These are phyloP conservation scores for Xylota sylvarum DNA, from an alignment of 2,888 invertebrate species.

Conservation along the genomic window DNA sequence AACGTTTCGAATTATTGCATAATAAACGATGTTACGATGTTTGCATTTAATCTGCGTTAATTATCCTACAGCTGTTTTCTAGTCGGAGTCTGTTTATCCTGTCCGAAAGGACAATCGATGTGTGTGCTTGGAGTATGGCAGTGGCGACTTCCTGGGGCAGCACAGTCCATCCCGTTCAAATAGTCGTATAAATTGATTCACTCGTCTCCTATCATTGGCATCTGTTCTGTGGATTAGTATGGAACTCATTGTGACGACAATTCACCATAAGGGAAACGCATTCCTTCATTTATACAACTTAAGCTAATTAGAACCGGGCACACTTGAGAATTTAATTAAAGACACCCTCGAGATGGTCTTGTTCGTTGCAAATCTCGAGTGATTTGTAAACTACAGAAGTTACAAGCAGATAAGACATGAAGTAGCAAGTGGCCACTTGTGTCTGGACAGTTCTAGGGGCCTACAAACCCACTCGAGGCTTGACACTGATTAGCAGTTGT, in stretches of 20 bases:
- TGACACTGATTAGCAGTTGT: slow-evolving; percentile 62
- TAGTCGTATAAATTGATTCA: not conserved
- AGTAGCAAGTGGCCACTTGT: slow-evolving; percentile 75
- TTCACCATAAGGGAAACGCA: slow-evolving; percentile 35
- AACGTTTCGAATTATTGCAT: slow-evolving; percentile 71
- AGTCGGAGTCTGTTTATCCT: slow-evolving; percentile 45
- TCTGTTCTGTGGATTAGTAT: slow-evolving; percentile 48
- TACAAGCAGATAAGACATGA: slow-evolving; percentile 71
- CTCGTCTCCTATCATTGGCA: slow-evolving; percentile 27
- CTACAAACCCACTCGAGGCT: slow-evolving; percentile 56
- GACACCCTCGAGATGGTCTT: too few species aligned
- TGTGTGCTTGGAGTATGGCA: slow-evolving; percentile 35
- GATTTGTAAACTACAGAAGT: slow-evolving; percentile 76
- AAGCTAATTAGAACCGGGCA: slow-evolving; percentile 60
- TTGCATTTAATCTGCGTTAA: slow-evolving; percentile 76
- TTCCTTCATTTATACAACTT: slow-evolving; percentile 41
- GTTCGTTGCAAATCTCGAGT: slow-evolving; percentile 62
- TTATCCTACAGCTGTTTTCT: slow-evolving; percentile 70
- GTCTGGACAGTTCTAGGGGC: slow-evolving; percentile 29
- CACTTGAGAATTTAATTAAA: slow-evolving; percentile 76
- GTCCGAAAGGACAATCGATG: slow-evolving; percentile 41
- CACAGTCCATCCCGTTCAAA: slow-evolving; percentile 21
- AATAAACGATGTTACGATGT: slow-evolving; percentile 77
- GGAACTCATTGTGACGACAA: slow-evolving; percentile 34
- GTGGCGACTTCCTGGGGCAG: slow-evolving; percentile 77